A percentile compares a stretch with the other conserved stretches of the same genome.
phyloP scores from a whole-genome alignment of 2,113 vertebrate genomes.

The Alouatta palliata region DNA sequence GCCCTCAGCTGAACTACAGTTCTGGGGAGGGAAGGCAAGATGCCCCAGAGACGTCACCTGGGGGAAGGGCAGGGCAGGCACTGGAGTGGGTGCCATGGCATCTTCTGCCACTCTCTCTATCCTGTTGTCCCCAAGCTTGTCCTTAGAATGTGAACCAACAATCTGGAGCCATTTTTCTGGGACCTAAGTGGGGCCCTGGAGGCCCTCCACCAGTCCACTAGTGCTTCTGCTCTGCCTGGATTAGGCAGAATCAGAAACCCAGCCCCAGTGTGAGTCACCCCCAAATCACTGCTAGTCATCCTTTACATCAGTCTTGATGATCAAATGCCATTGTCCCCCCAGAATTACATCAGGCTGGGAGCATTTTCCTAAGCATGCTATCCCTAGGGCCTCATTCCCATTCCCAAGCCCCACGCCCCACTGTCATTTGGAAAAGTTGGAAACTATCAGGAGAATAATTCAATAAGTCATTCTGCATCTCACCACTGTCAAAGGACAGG shows the following conservation, averaged over 20 bases:
- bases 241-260: not conserved
- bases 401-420: not conserved
- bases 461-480: not conserved
- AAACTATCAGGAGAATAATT: not conserved
- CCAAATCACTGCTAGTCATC: not conserved
- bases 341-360: not conserved
- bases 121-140: not conserved
- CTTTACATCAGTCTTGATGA: not conserved
- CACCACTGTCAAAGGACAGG: not conserved
- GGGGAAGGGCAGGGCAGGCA: not conserved
- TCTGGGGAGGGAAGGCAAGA: not conserved
- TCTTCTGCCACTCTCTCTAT: not conserved
- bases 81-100: not conserved
- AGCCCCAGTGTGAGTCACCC: not conserved
- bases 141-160: not conserved
- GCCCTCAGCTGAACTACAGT: not conserved
- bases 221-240: not conserved
- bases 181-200: not conserved
- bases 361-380: not conserved
- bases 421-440: not conserved
- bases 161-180: not conserved
- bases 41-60: fast-evolving
- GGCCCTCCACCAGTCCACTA: not conserved
- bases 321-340: not conserved
- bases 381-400: not conserved